These are phyloP conservation scores for Emys orbicularis DNA, from an alignment of 2,797 vertebrate species.

Conservation along the genomic window DNA sequence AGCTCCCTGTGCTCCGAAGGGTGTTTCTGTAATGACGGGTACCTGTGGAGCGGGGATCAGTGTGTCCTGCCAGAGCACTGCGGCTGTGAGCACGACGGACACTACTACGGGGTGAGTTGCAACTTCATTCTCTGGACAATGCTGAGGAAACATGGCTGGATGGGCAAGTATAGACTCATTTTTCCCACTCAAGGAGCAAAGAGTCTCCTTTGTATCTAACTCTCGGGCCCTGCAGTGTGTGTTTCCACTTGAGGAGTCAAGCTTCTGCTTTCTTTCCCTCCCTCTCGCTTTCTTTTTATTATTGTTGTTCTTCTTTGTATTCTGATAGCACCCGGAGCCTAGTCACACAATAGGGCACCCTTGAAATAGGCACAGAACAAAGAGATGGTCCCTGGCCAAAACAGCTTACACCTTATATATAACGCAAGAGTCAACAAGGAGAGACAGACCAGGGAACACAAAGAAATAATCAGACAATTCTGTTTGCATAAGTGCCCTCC, in stretches of 20 bases:
- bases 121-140: neutral
- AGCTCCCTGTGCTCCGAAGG: constrained; percentile 20
- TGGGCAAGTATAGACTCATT: neutral
- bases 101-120: constrained; percentile 48
- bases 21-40: constrained; percentile 58
- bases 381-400: neutral
- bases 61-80: constrained; percentile 39
- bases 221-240: neutral
- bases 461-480: neutral
- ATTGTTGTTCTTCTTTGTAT: too few species aligned
- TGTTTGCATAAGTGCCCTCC: neutral
- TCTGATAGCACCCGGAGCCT: too few species aligned
- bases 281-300: neutral
- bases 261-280: neutral
- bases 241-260: neutral
- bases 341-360: too few species aligned
- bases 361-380: neutral
- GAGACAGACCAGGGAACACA: neutral
- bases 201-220: neutral
- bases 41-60: constrained; percentile 4
- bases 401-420: neutral
- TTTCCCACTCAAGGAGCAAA: neutral
- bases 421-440: neutral
- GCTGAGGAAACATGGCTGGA: neutral
- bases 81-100: constrained; percentile 37